These are phyloP conservation scores for Peromyscus nudipes DNA, from an alignment of 2,797 vertebrate species.

Conservation along the genomic window DNA sequence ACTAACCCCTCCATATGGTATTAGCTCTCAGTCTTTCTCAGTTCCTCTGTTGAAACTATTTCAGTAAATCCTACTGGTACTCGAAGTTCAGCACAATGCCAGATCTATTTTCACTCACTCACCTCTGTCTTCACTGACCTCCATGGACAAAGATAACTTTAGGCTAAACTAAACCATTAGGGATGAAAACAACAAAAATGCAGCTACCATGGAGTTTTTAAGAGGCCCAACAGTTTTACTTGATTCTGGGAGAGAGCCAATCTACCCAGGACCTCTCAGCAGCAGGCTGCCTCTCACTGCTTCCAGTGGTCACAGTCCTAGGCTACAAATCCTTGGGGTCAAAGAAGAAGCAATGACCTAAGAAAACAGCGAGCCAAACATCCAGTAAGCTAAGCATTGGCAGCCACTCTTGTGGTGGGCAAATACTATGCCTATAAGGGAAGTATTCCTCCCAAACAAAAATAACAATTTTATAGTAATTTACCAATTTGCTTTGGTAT, in stretches of 20 bases:
- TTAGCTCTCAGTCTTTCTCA: background rate
- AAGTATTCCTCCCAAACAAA: constrained; percentile 9
- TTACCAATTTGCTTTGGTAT: background rate
- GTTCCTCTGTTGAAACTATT: background rate
- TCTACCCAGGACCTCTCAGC: background rate
- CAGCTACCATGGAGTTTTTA: background rate
- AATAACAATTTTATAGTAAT: constrained; percentile 8
- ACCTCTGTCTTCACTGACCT: constrained; percentile 11
- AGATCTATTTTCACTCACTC: background rate
- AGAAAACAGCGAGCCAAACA: constrained; percentile 34
- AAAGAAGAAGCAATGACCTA: constrained; percentile 34
- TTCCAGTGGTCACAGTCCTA: background rate
- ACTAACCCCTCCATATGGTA: background rate
- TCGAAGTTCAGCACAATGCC: background rate
- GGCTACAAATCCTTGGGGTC: background rate
- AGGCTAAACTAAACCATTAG: background rate
- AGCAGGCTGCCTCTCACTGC: background rate
- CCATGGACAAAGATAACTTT: constrained; percentile 34
- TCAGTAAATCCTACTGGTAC: background rate
- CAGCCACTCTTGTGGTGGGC: background rate
- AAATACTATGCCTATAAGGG: background rate
- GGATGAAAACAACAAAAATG: background rate
- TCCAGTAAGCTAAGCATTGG: background rate
- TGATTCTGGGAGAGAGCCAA: background rate
- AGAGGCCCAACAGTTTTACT: background rate